A percentile compares a stretch with the other conserved stretches of the same genome.
These are phyloP conservation scores for Lota lota DNA, from an alignment of 2,113 vertebrate genomes.

Conservation along the genomic window DNA sequence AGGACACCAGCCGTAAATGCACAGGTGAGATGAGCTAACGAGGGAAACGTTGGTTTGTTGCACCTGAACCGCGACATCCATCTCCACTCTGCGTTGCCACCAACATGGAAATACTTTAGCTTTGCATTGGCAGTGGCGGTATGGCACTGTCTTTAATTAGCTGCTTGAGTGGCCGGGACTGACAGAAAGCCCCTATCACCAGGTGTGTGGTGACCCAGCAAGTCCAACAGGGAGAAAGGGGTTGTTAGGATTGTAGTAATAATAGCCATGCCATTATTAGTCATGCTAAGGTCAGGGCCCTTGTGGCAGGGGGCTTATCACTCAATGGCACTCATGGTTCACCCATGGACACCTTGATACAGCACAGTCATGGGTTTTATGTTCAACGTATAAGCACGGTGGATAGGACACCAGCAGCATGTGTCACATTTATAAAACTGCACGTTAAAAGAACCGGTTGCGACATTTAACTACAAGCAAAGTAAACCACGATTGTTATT, in stretches of 20 bases:
- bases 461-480: conserved; percentile 10
- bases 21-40: conserved; percentile 53
- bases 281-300: conserved; percentile 44
- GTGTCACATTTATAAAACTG: conserved; percentile 23
- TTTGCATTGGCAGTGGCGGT: neutral
- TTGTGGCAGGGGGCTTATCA: conserved; percentile 46
- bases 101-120: too few relatives aligned
- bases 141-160: conserved; percentile 32
- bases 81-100: too few relatives aligned
- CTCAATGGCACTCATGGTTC: conserved; percentile 17
- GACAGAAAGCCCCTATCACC: conserved; percentile 41
- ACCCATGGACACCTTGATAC: conserved; percentile 32
- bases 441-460: conserved; percentile 13
- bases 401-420: neutral
- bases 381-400: too few relatives aligned
- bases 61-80: too few relatives aligned
- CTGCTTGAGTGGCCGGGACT: conserved; percentile 12
- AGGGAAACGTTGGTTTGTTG: too few relatives aligned
- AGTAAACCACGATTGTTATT: conserved; percentile 4
- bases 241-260: conserved; percentile 59
- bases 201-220: conserved; percentile 30
- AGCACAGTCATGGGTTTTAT: neutral
- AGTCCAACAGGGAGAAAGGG: conserved; percentile 42
- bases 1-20: conserved; percentile 72
- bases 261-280: conserved; percentile 35